These are phyloP conservation scores for Microhierax caerulescens DNA, from an alignment of 2,797 vertebrate genomes.

Conservation along the genomic window DNA sequence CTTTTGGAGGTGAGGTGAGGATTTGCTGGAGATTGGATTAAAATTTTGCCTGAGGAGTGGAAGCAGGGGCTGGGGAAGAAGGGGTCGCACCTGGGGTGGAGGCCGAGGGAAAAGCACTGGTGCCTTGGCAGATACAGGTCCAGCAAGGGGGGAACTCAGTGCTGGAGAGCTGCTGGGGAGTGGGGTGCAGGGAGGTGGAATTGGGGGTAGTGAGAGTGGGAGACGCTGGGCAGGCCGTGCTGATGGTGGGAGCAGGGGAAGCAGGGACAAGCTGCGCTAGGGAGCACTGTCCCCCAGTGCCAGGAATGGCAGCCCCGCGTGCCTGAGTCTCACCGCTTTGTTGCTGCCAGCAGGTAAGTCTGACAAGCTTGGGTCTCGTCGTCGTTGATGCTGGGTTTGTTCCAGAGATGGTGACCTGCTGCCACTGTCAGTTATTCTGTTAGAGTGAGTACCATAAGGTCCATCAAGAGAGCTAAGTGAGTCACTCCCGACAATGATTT, in stretches of 20 bases:
- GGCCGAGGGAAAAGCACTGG: background rate
- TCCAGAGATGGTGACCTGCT: background rate
- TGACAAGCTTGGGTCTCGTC: background rate
- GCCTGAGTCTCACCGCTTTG: background rate
- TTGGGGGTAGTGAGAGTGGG: background rate
- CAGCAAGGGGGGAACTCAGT: background rate
- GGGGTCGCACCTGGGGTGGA: background rate
- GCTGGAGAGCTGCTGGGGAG: background rate
- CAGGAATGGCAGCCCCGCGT: background rate
- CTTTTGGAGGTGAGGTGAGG: background rate
- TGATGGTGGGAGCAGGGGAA: background rate
- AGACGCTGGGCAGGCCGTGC: background rate
- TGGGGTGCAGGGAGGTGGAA: background rate
- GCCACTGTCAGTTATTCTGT: background rate
- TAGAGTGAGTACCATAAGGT: background rate
- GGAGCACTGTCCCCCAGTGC: background rate
- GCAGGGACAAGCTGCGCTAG: background rate
- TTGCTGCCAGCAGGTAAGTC: background rate
- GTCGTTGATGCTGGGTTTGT: background rate
- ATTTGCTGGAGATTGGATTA: background rate
- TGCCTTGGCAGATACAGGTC: background rate
- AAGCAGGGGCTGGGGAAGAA: background rate
- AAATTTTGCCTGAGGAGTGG: background rate
- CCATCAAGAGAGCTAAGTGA: background rate
- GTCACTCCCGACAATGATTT: background rate